Base-by-base conservation (phyloP, 2,797 vertebrate genomes). In the Rallus crepitans region DNA sequence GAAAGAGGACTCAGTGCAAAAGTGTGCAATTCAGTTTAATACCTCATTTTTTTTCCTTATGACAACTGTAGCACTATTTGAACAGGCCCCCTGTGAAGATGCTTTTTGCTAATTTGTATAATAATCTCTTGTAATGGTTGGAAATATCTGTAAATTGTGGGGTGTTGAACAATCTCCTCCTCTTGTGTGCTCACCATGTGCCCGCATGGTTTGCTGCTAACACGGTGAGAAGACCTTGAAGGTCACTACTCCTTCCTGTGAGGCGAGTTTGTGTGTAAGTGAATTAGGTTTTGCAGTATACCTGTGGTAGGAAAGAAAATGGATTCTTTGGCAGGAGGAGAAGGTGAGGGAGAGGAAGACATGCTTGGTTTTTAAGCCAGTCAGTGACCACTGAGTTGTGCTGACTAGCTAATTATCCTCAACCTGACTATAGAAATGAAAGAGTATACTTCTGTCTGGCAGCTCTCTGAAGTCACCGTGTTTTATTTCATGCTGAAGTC, bases 111-210 rank as follows among this genome's bases (percentile, higher is more conserved):
- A 63, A 48, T 59, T 14, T 0, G 1, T 5, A 8, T 56, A 76
- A 47, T 60, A 4, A 3, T 61, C 6, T 37, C 21, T 17, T 48
- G 27, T 79, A 79, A 30, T n/a, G 31, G 27, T 5, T 28, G 19
- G 35, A 40, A 63, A 56, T 59, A 68, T 37, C 21, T 65, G 27
- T 68, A 33, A 78, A 27, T n/a, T 53, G 28, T 37, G 16, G 40
- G 4, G 3, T 57, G 33, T 21, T 64, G 64, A 70, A 40, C 23
- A 6, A 17, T 24, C 17, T 66, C 15, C 4, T 59, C 8, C 23
- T 63, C 17, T 31, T 31, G 0, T 3, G 2, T 23, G 28, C 4
- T 5, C 23, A 13, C 4, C 11, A 19, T 1, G 1, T 9, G 13
- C 13, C 37, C 11, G 37, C 37, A 37, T 68, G 30, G 10, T 42